These are phyloP conservation scores for Cnemophilus loriae DNA, from an alignment of 2,113 vertebrate species.

Conservation along the genomic window DNA sequence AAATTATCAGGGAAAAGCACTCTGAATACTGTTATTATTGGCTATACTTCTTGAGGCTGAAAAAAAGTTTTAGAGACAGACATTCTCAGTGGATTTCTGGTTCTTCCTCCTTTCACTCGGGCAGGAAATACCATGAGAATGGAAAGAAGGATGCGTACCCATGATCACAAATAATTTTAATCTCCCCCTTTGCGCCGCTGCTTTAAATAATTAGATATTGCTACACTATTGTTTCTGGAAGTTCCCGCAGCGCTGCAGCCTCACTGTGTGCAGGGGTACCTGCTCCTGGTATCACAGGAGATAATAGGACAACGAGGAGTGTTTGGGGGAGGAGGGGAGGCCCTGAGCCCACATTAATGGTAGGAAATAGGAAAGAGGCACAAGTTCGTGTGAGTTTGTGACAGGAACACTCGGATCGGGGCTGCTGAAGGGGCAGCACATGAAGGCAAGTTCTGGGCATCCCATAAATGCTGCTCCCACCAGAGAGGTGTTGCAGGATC, in stretches of 20 bases:
- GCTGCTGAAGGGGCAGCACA: background rate
- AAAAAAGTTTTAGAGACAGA: constrained; percentile 22
- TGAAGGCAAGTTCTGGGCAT: background rate
- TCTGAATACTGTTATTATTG: constrained; percentile 63
- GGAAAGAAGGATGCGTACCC: constrained; percentile 38
- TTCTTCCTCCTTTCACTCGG: constrained; percentile 52
- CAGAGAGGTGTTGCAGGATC: background rate
- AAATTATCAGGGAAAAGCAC: constrained; percentile 50
- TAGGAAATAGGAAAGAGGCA: background rate
- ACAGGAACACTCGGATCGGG: fast-evolving
- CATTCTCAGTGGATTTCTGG: constrained; percentile 60
- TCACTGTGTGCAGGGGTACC: background rate
- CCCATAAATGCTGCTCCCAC: background rate
- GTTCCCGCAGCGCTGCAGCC: background rate
- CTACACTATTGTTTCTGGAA: background rate
- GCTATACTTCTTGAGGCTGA: constrained; percentile 38
- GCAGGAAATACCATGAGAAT: constrained; percentile 63
- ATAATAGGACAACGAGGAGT: background rate
- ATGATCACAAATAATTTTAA: constrained; percentile 52
- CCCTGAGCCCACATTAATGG: background rate
- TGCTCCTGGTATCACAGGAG: background rate
- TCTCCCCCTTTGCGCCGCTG: background rate
- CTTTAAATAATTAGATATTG: constrained; percentile 34
- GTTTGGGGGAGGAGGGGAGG: background rate
- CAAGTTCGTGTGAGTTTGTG: background rate